Evolutionary conservation across 2,797 vertebrate genomes (phyloP), one percentile per base, ranked within the genome.

Genomic region (Morelia viridis): DNA sequence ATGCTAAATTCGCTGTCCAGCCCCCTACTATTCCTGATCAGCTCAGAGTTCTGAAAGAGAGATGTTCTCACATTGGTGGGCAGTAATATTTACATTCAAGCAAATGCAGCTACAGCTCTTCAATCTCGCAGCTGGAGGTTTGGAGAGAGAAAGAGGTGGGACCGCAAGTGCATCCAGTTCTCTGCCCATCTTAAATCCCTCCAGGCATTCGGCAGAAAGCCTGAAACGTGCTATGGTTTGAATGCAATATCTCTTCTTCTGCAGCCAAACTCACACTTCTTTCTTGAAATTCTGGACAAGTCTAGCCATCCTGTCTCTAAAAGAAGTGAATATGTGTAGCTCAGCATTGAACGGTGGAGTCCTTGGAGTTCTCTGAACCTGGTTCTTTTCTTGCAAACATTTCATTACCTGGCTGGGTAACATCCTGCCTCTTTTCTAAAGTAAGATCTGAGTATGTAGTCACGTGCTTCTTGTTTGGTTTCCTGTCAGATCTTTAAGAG

Each of bases 401-500:
- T 41, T 41, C 41, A 41, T 41, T 41, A 41, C 41, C 41, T 41
- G 41, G 41, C 41, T 41, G 3, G 41, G 41, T 41, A 41, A 41
- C 0, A 46, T 26, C 56, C 1, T 0, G 26, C 15, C 4, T 35
- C 65, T 13, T 60, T 46, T 1, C 4, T 2, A 41, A 0, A 61
- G 0, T 8, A 46, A n/a, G 9, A 31, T 57, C 26, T 53, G 1
- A 7, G 0, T 5, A 5, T 0, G 10, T 10, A 2, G 3, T 24
- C 24, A 24, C 85, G 53, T 31, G 1, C 26, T 61, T 50, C 50
- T 57, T 92, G 19, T 56, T 89, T 86, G 41, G 57, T 8, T 92
- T 86, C 50, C 92, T 93, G 87, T 92, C 94, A 94, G 90, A 89
- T 53, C 84, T 83, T 35, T 86, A 57, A 92, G 7, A 88, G 92